These are phyloP conservation scores for Ruditapes philippinarum DNA, from an alignment of 1,140 invertebrate species.

Conservation along the genomic window DNA sequence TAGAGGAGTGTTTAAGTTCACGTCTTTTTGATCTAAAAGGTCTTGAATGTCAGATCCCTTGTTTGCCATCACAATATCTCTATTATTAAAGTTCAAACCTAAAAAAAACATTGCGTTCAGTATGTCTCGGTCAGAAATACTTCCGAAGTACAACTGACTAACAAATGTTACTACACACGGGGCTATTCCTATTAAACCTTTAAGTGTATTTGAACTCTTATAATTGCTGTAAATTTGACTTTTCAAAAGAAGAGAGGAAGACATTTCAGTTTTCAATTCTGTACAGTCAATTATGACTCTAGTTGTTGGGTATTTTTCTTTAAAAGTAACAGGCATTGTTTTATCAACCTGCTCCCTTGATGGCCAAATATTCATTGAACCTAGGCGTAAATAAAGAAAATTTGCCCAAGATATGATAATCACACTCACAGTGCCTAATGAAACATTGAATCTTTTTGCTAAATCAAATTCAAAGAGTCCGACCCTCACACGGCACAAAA, in stretches of 20 bases:
- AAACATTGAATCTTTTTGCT: slow-evolving; percentile 41
- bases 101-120: slow-evolving; percentile 34
- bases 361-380: slow-evolving; percentile 47
- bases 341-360: slow-evolving; percentile 12
- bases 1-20: background rate
- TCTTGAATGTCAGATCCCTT: slow-evolving; percentile 67
- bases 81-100: slow-evolving; percentile 9
- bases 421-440: slow-evolving; percentile 20
- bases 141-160: slow-evolving; percentile 21
- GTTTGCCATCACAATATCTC: slow-evolving; percentile 69
- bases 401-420: slow-evolving; percentile 47
- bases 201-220: slow-evolving; percentile 63
- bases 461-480: slow-evolving; percentile 39
- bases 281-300: slow-evolving; percentile 65
- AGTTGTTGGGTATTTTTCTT: slow-evolving; percentile 50
- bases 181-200: slow-evolving; percentile 57
- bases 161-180: slow-evolving; percentile 61
- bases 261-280: slow-evolving; percentile 46
- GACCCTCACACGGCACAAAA: slow-evolving; percentile 27
- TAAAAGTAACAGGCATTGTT: background rate
- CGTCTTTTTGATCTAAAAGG: slow-evolving; percentile 38
- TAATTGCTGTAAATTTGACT: slow-evolving; percentile 44
- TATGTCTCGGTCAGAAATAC: slow-evolving; percentile 57
- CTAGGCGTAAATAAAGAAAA: slow-evolving; percentile 30
- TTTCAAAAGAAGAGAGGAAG: slow-evolving; percentile 47